Conservation (phyloP, 2,797 vertebrate genomes). For the Prionace glauca region DNA sequence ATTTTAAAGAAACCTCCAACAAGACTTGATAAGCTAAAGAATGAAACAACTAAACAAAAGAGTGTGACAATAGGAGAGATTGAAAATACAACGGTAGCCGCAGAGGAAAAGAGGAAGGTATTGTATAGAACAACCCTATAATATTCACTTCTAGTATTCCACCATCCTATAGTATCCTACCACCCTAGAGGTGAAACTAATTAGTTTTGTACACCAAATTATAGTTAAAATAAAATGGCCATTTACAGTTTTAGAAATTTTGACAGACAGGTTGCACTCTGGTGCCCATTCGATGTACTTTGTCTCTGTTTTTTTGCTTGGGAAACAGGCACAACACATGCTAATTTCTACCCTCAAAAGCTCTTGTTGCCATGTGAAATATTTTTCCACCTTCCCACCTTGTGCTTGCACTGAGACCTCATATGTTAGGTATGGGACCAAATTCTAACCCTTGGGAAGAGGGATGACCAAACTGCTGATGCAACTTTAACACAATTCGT, state of each 20-base stretch:
- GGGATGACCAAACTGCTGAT: too few species aligned
- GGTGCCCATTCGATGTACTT: not conserved
- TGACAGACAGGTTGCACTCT: not conserved
- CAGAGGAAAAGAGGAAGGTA: slow-evolving; percentile 49
- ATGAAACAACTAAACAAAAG: slow-evolving; percentile 49
- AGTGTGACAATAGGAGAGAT: slow-evolving; percentile 57
- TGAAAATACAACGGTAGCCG: slow-evolving; percentile 64
- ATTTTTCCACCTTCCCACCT: not conserved
- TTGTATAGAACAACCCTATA: not conserved
- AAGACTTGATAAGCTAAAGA: slow-evolving; percentile 68
- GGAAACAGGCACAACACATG: not conserved
- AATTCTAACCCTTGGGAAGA: too few species aligned
- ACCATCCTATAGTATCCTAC: not conserved
- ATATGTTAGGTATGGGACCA: not conserved
- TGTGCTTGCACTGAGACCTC: not conserved
- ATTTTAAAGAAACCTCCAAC: slow-evolving; percentile 58
- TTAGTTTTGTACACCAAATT: not conserved
- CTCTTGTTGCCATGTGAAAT: not conserved
- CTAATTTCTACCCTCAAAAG: not conserved
- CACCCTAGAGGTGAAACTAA: too few species aligned
- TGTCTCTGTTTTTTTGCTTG: not conserved
- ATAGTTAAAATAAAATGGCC: not conserved
- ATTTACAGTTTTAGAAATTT: not conserved
- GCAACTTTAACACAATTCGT: too few species aligned
- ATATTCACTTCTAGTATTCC: not conserved